These are phyloP conservation scores for Drosophila lini DNA, from an alignment of 1,140 invertebrate genomes.

Conservation along the genomic window DNA sequence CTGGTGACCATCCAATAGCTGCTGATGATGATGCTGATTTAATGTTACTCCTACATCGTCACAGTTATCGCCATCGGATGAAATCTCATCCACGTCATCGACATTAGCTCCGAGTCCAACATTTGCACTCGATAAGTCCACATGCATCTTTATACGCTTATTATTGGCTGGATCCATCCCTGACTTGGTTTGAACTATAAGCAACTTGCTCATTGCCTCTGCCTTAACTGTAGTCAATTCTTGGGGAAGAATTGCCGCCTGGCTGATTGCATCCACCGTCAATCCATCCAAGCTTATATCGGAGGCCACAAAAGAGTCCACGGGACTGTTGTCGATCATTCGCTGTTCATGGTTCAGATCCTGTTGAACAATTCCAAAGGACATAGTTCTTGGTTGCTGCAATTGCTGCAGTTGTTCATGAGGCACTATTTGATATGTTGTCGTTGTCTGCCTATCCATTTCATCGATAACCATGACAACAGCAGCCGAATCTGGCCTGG, in stretches of 20 bases:
- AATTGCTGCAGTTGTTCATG: slow-evolving; percentile 72
- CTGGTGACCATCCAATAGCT: slow-evolving; percentile 52
- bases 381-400: slow-evolving; percentile 54
- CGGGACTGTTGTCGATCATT: slow-evolving; percentile 49
- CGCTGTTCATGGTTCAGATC: slow-evolving; percentile 42
- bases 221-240: slow-evolving; percentile 65
- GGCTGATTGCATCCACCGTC: slow-evolving; percentile 34
- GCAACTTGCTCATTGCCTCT: slow-evolving; percentile 53
- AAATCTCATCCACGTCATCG: slow-evolving; percentile 58
- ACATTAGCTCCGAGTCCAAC: slow-evolving; percentile 21
- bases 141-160: slow-evolving; percentile 26
- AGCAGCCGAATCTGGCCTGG: slow-evolving; percentile 70
- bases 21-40: slow-evolving; percentile 76
- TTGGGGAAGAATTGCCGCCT: slow-evolving; percentile 41
- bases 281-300: slow-evolving; percentile 71
- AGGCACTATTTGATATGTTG: slow-evolving; percentile 67
- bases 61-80: slow-evolving; percentile 55
- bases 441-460: slow-evolving; percentile 66
- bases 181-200: slow-evolving; percentile 51
- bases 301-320: slow-evolving; percentile 58
- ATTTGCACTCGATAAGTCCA: slow-evolving; percentile 46
- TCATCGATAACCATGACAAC: slow-evolving; percentile 85
- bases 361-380: slow-evolving; percentile 51
- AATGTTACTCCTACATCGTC: slow-evolving; percentile 71
- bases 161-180: slow-evolving; percentile 3